These are phyloP conservation scores for Thaleichthys pacificus DNA, from an alignment of 2,797 vertebrate species.

Conservation along the genomic window DNA sequence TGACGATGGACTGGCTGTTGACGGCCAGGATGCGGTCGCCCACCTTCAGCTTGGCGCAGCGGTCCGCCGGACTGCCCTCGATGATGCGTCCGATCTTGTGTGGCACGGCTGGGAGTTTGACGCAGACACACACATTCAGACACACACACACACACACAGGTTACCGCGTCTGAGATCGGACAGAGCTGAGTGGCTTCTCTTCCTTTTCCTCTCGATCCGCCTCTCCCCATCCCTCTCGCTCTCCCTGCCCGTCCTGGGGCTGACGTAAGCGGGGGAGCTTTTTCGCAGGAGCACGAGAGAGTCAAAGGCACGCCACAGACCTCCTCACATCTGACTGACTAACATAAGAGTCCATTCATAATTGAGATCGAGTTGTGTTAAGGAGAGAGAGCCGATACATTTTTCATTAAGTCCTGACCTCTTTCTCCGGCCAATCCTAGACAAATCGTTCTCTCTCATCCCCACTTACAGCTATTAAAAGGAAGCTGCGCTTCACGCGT, in stretches of 20 bases:
- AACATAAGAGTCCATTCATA: conserved; percentile 61
- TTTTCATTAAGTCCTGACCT: conserved; percentile 43
- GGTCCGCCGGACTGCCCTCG: conserved; percentile 96
- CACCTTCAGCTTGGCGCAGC: conserved; percentile 94
- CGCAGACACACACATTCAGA: not conserved
- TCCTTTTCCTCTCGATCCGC: conserved; percentile 50
- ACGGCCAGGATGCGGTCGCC: conserved; percentile 98
- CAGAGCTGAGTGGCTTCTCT: conserved; percentile 46
- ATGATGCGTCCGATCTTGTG: conserved; percentile 99
- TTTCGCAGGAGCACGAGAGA: conserved; percentile 53
- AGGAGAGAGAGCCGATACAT: conserved; percentile 50
- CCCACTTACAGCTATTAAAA: conserved; percentile 9
- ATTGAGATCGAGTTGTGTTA: conserved; percentile 46
- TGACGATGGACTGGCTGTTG: conserved; percentile 95
- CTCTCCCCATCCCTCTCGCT: conserved; percentile 24
- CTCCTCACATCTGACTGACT: conserved; percentile 52
- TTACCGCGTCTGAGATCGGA: conserved; percentile 36
- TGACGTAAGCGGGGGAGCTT: conserved; percentile 60
- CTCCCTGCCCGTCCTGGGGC: conserved; percentile 29
- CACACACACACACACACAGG: conserved; percentile 27
- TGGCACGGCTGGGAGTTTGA: conserved; percentile 82
- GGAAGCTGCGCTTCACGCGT: conserved; percentile 15
- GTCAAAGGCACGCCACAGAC: conserved; percentile 18
- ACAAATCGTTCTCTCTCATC: conserved; percentile 16
- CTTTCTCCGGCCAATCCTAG: conserved; percentile 22